These are phyloP conservation scores for Diadumene lineata DNA, from an alignment of 92 coral and sea anemone genomes.

Conservation along the genomic window DNA sequence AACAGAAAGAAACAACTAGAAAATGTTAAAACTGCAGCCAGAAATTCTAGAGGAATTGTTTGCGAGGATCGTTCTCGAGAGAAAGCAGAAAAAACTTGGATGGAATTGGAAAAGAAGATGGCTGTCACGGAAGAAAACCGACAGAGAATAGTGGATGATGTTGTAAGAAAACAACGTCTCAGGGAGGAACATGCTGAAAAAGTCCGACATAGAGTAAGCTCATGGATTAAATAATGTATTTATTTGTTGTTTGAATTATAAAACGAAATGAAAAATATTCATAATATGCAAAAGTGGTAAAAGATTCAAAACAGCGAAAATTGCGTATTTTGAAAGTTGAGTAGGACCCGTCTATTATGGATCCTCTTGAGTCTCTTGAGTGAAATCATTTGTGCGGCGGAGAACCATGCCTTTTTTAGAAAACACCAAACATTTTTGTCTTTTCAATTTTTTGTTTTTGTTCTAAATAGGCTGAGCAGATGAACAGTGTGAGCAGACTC, in stretches of 20 bases:
- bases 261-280: too few relatives aligned
- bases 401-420: too few relatives aligned
- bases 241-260: too few relatives aligned
- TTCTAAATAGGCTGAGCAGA: not conserved
- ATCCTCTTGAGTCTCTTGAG: too few relatives aligned
- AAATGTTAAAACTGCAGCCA: conserved; percentile 15
- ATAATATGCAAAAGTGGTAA: too few relatives aligned
- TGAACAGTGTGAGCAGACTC: not conserved
- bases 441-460: too few relatives aligned
- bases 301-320: too few relatives aligned
- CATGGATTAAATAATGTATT: too few relatives aligned
- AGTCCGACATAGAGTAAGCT: conserved; percentile 13
- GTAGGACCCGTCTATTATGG: too few relatives aligned
- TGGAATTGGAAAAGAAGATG: conserved; percentile 14
- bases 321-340: too few relatives aligned
- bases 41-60: conserved; percentile 1
- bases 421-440: too few relatives aligned
- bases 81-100: not conserved
- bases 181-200: conserved; percentile 14
- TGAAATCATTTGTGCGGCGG: too few relatives aligned
- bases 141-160: conserved; percentile 12
- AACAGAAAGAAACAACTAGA: conserved; percentile 22
- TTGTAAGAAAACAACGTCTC: conserved; percentile 13
- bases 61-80: not conserved
- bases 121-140: conserved; percentile 7